These are phyloP conservation scores for Heliconius cydno DNA, from an alignment of 2,888 invertebrate genomes.

Conservation along the genomic window DNA sequence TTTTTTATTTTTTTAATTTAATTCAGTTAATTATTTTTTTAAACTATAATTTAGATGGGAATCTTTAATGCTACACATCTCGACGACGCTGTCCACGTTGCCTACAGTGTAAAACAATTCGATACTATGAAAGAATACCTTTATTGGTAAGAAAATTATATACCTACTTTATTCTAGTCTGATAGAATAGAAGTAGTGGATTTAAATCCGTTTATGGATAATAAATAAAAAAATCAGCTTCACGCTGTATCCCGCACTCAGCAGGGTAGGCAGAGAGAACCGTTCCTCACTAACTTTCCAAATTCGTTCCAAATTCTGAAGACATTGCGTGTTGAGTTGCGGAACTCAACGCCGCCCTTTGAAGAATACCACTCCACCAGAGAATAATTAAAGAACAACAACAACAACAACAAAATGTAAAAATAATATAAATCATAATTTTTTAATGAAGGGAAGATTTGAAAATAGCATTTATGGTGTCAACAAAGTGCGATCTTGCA, in stretches of 20 bases:
- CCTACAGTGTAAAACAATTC: constrained; percentile 70
- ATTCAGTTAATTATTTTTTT: background rate
- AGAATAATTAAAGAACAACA: too few species aligned
- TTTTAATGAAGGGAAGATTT: constrained; percentile 60
- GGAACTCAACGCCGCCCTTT: too few species aligned
- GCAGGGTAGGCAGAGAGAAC: too few species aligned
- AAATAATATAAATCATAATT: background rate
- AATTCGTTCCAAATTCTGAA: too few species aligned
- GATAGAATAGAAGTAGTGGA: too few species aligned
- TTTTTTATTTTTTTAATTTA: too few species aligned
- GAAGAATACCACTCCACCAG: too few species aligned
- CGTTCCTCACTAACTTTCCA: too few species aligned
- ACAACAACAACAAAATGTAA: background rate
- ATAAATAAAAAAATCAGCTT: too few species aligned
- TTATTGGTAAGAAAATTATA: constrained; percentile 55
- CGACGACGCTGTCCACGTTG: constrained; percentile 60
- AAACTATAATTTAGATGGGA: constrained; percentile 63
- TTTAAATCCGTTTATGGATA: too few species aligned
- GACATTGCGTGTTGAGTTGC: too few species aligned
- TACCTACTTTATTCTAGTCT: background rate
- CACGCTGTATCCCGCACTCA: too few species aligned
- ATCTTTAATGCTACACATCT: constrained; percentile 64
- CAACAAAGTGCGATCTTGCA: constrained; percentile 62
- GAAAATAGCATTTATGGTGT: constrained; percentile 69
- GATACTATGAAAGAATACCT: constrained; percentile 51